Evolutionary conservation across 2,113 vertebrate species (phyloP).

Genomic region (Oreotragus oreotragus): DNA sequence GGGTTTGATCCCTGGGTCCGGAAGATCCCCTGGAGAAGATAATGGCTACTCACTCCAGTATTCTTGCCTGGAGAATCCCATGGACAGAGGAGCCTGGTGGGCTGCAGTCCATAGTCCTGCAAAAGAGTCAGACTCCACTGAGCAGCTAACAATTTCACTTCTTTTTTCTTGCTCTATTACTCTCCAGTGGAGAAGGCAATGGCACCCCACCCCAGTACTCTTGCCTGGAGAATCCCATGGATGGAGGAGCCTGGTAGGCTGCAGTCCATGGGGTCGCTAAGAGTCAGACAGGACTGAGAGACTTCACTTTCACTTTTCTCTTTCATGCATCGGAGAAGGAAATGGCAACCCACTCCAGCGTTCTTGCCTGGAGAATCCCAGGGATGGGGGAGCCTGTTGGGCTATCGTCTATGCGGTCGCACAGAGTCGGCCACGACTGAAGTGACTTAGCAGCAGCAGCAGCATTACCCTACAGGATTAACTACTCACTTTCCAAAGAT

Average conservation of each 20-base stretch:
- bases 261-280: fast-evolving
- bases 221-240: not conserved
- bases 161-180: not conserved
- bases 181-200: fast-evolving
- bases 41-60: not conserved
- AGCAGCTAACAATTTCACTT: not conserved
- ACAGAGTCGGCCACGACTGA: not conserved
- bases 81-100: not conserved
- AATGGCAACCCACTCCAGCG: not conserved
- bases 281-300: fast-evolving
- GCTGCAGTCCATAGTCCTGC: not conserved
- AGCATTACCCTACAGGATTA: not conserved
- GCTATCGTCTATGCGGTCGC: fast-evolving
- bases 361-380: not conserved
- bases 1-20: fast-evolving
- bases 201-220: not conserved
- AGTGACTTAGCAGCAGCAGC: not conserved
- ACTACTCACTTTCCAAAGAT: not conserved
- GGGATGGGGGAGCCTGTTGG: fast-evolving
- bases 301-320: not conserved
- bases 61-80: not conserved
- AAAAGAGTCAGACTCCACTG: not conserved
- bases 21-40: not conserved
- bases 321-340: not conserved
- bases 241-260: fast-evolving